phyloP scores from a whole-genome alignment of 2,113 vertebrate species.

The Nansenia antarctica region DNA sequence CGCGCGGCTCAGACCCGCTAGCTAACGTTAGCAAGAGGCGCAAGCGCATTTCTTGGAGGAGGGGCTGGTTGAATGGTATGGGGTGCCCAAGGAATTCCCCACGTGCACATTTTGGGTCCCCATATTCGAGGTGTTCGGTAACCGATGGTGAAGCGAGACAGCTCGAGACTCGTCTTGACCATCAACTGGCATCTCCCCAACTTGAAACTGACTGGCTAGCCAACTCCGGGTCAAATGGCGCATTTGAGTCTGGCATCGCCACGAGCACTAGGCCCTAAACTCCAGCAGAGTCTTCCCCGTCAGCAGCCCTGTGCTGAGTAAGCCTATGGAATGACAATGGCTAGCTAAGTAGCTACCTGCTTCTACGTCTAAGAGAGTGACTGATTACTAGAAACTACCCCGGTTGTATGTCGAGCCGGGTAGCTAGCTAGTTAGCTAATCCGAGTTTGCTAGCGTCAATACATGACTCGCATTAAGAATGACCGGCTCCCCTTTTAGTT shows the following conservation, averaged over 20 bases:
- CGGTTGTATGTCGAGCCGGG: too few species aligned
- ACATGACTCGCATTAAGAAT: too few species aligned
- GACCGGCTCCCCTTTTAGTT: too few species aligned
- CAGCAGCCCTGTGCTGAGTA: slow-evolving; percentile 61
- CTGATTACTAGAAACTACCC: too few species aligned
- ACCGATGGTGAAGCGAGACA: slow-evolving; percentile 9
- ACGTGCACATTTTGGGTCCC: slow-evolving; percentile 60
- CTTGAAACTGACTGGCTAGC: slow-evolving; percentile 21
- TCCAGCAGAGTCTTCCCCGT: slow-evolving; percentile 52
- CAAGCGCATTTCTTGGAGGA: slow-evolving; percentile 65
- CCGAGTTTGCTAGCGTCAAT: too few species aligned
- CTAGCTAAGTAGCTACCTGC: slow-evolving; percentile 22
- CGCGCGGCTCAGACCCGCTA: slow-evolving; percentile 36
- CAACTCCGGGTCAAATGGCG: slow-evolving; percentile 46
- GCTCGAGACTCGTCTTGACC: slow-evolving; percentile 1
- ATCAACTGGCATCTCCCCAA: slow-evolving; percentile 14
- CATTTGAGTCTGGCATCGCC: slow-evolving; percentile 59
- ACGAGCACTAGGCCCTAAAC: slow-evolving; percentile 68
- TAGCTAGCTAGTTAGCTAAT: neutral
- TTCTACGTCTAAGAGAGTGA: too few species aligned
- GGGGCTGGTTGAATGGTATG: slow-evolving; percentile 56
- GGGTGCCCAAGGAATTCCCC: slow-evolving; percentile 55
- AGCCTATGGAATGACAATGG: slow-evolving; percentile 56
- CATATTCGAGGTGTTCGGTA: slow-evolving; percentile 3
- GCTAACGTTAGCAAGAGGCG: slow-evolving; percentile 42